phyloP scores from a whole-genome alignment of 2,888 invertebrate species.

The Oligia fasciuncula region DNA sequence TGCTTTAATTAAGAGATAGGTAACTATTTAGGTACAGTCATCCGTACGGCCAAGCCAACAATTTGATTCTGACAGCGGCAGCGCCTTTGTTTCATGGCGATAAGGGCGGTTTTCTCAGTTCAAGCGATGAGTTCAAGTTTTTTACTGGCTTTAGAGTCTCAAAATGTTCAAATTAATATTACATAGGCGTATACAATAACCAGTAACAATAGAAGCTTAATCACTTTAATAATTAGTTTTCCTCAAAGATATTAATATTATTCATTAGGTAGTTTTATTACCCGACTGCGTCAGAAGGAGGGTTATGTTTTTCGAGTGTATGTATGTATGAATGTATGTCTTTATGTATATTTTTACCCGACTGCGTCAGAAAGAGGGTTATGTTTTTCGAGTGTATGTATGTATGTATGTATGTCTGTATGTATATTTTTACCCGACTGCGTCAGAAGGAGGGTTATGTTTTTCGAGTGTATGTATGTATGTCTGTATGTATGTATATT shows the following conservation, averaged over 20 bases:
- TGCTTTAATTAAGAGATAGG: neutral
- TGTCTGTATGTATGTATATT: too few relatives aligned
- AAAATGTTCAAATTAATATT: neutral
- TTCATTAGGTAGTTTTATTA: neutral
- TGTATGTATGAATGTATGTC: too few relatives aligned
- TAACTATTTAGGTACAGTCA: neutral
- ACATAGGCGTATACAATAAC: neutral
- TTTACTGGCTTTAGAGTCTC: neutral
- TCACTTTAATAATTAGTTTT: conserved; percentile 10
- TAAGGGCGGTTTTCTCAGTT: neutral
- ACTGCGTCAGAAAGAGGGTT: too few relatives aligned
- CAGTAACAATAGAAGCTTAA: neutral
- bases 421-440: too few relatives aligned
- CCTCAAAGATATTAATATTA: conserved; percentile 23
- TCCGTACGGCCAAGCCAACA: too few relatives aligned
- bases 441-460: too few relatives aligned
- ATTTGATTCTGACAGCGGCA: conserved; percentile 1
- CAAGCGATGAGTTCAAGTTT: neutral
- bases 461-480: too few relatives aligned
- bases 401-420: too few relatives aligned
- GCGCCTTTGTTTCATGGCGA: neutral
- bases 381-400: too few relatives aligned
- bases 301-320: too few relatives aligned
- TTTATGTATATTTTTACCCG: too few relatives aligned
- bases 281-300: too few relatives aligned